phyloP scores from a whole-genome alignment of 1,140 invertebrate species.

The Camponotus vicinus region DNA sequence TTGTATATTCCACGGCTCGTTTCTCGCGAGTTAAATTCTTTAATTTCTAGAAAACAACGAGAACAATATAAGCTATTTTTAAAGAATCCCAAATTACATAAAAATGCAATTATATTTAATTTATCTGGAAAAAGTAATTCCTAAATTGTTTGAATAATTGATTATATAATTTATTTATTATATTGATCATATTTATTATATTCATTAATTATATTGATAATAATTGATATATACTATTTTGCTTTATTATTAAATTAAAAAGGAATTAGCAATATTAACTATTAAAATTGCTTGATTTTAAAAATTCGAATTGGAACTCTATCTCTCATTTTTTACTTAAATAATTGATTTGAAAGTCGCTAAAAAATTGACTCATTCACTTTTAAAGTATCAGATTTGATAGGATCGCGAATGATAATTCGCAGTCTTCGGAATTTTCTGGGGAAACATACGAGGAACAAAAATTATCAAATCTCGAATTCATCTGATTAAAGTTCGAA shows the following conservation, averaged over 20 bases:
- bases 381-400: slow-evolving; percentile 36
- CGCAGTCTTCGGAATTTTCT: not conserved
- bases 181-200: too few relatives aligned
- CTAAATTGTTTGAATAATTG: not conserved
- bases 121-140: not conserved
- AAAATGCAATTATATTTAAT: not conserved
- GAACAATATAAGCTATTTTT: not conserved
- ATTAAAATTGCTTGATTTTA: not conserved
- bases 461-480: slow-evolving; percentile 28
- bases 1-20: not conserved
- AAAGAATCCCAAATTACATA: not conserved
- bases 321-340: too few relatives aligned
- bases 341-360: slow-evolving; percentile 1
- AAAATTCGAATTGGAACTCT: not conserved
- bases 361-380: not conserved
- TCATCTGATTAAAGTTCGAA: slow-evolving; percentile 19
- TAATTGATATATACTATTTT: not conserved
- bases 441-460: slow-evolving; percentile 23
- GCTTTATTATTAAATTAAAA: not conserved
- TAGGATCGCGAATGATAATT: slow-evolving; percentile 36
- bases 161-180: too few relatives aligned
- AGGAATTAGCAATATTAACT: not conserved
- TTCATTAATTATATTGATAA: too few relatives aligned
- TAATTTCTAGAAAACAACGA: not conserved
- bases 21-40: not conserved